phyloP scores from a whole-genome alignment of 2,113 vertebrate genomes.

The Probosciger aterrimus region DNA sequence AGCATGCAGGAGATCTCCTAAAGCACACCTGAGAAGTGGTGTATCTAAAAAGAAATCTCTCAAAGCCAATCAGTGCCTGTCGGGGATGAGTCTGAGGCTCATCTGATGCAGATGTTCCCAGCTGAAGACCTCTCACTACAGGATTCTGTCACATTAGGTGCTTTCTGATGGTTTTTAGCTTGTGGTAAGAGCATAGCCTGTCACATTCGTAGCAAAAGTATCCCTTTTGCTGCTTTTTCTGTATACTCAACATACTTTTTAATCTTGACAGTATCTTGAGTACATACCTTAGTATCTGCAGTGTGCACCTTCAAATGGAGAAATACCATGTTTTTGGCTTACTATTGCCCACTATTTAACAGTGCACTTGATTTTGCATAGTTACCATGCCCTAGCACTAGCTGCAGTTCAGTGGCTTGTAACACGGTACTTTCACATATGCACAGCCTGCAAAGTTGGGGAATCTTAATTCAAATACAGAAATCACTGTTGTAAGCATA shows the following conservation, averaged over 20 bases:
- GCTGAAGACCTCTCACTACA: not conserved
- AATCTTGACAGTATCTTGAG: not conserved
- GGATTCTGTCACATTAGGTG: not conserved
- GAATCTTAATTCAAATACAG: not conserved
- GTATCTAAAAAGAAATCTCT: not conserved
- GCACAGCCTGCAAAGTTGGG: not conserved
- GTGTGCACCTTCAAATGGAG: not conserved
- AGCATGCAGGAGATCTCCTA: not conserved
- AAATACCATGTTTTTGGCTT: not conserved
- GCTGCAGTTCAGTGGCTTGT: not conserved
- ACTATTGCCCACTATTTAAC: fast-evolving
- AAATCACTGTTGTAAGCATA: not conserved
- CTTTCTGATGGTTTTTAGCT: not conserved
- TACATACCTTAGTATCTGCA: not conserved
- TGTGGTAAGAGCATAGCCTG: not conserved
- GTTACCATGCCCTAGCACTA: not conserved
- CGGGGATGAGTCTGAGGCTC: fast-evolving
- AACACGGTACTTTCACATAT: not conserved
- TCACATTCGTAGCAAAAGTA: not conserved
- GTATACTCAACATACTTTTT: not conserved
- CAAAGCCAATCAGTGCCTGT: not conserved
- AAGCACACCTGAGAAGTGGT: not conserved
- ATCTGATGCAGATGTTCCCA: not conserved
- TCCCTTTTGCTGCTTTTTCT: not conserved
- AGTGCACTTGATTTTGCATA: not conserved